Conservation (phyloP, 2,113 vertebrate genomes). For the Aspidoscelis tigris region DNA sequence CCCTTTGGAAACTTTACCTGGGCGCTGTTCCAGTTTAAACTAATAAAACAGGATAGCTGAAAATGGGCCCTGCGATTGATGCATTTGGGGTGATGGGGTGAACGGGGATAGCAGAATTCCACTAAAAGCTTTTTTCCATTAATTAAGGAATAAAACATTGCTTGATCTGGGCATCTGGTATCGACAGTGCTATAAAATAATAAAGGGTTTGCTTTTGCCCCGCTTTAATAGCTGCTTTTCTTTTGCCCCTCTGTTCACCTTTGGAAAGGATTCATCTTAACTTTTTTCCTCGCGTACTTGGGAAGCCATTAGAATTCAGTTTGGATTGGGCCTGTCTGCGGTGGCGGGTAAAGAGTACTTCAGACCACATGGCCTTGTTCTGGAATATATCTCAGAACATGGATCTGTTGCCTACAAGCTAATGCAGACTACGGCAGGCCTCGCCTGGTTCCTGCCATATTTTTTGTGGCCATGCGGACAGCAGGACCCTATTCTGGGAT, state of each 20-base stretch:
- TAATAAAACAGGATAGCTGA: conserved; percentile 3
- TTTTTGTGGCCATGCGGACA: no score
- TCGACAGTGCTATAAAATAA: conserved; percentile 49
- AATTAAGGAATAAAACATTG: conserved; percentile 41
- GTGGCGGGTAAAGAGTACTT: neutral
- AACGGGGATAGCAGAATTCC: conserved; percentile 43
- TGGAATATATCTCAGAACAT: no score
- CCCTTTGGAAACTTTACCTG: conserved; percentile 31
- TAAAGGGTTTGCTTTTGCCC: neutral
- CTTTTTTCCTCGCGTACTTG: conserved; percentile 7
- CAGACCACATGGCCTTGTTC: neutral
- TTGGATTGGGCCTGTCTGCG: neutral
- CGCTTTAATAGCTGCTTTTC: neutral
- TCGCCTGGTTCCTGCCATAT: no score
- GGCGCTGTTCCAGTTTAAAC: conserved; percentile 3
- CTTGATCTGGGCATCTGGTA: conserved; percentile 25
- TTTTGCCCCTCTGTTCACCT: neutral
- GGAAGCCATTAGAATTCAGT: no score
- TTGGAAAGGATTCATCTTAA: neutral
- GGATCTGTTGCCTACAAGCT: no score
- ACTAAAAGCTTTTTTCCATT: conserved; percentile 49
- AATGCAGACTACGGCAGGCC: no score
- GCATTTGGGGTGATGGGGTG: conserved; percentile 8
- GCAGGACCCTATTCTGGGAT: no score
- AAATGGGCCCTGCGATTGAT: neutral